Conservation (phyloP, 2,797 vertebrate genomes). For the Anguilla obscura region DNA sequence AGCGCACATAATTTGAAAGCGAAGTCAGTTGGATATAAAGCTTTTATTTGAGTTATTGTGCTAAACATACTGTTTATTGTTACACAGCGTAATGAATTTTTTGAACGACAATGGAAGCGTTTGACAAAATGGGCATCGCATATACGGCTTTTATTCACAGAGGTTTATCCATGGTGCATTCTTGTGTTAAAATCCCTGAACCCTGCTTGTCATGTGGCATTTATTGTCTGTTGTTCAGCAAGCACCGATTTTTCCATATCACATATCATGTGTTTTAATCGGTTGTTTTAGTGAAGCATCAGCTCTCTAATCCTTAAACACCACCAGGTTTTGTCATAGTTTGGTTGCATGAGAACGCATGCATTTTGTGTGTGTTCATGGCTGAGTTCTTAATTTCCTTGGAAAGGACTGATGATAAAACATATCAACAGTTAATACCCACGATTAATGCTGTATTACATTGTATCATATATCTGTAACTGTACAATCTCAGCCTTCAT, state of each 20-base stretch:
- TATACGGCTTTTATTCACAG: too few relatives aligned
- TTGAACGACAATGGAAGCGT: too few relatives aligned
- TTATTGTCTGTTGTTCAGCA: not conserved
- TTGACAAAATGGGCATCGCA: too few relatives aligned
- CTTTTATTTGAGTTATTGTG: not conserved
- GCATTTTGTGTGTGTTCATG: not conserved
- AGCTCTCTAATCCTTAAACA: not conserved
- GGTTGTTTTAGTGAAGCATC: not conserved
- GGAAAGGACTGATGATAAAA: not conserved
- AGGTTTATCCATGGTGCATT: not conserved
- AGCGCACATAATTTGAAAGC: not conserved
- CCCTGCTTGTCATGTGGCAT: not conserved
- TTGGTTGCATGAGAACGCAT: not conserved
- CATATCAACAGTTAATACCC: not conserved
- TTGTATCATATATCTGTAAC: not conserved
- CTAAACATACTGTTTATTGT: slow-evolving; percentile 3
- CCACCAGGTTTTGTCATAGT: not conserved
- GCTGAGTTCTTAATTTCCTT: not conserved
- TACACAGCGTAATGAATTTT: not conserved
- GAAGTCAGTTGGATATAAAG: not conserved
- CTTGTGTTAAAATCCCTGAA: not conserved
- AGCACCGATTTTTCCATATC: not conserved
- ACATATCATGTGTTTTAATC: not conserved
- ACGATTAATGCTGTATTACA: not conserved
- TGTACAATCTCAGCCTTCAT: not conserved